Evolutionary conservation across 2,888 invertebrate genomes (phyloP), one percentile per base, ranked within the genome.

Genomic region (Lasius platythorax): DNA sequence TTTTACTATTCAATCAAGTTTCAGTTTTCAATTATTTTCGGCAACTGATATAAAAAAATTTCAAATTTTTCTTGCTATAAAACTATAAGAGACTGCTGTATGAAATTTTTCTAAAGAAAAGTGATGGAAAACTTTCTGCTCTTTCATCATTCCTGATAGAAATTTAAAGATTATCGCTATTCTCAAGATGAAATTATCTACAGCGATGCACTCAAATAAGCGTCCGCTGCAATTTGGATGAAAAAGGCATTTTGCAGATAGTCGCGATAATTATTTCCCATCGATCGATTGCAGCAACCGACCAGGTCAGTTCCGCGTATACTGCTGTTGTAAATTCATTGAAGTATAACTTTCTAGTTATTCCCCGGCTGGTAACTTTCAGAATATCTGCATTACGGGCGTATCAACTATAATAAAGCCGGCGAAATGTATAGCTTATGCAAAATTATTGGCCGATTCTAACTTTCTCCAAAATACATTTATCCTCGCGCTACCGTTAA

Each of bases 341-440:
- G 73, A 72, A 81, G 40, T 75, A 67, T 83, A 83, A 83, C 75
- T 83, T 83, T 67, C 67, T 37, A 58, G 74, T 75, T 83, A 66
- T 83, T 67, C 67, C 66, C 75, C 76, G 76, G 40, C 46, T 72
- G 73, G 81, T 81, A 81, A 83, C 83, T 83, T 83, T 78, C 53
- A 37, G 50, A 83, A 74, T 63, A 83, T 83, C 78, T 78, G 78
- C 73, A 73, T 81, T 81, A 74, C 68, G 68, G 53, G 28, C 50
- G 66, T 61, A 76, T 72, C 40, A 50, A 76, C 61, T 63, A 67
- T 68, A 83, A 83, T 76, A 76, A 82, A 82, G 66, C 75, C 56
- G 56, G 74, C 82, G 75, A 82, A 82, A 82, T 50, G 67, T 82
- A 82, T 61, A 82, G 75, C 74, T 82, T 75, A 66, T 66, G 66